Evolutionary conservation across 1,140 invertebrate species (phyloP), one percentile per base, ranked within the genome.

Genomic region (Homarus americanus): DNA sequence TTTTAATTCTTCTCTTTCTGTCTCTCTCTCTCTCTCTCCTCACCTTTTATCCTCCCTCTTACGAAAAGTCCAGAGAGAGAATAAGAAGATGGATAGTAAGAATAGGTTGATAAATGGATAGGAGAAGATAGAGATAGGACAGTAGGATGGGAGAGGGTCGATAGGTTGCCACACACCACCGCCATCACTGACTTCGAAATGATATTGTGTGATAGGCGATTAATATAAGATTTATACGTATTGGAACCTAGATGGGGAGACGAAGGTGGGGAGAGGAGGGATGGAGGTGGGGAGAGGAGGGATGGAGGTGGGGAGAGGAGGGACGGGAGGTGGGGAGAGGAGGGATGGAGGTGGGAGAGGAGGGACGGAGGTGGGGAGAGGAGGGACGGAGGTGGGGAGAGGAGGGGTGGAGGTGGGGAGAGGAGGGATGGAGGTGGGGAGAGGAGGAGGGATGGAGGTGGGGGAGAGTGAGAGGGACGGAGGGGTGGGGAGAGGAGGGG

Each of bases 211-310:
- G 89, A 91, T 91, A 53, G 89, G 36, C 89, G 89, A 91, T 91
- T 91, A 91, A 91, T 91, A 79, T 69, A 86, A 91, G 89, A 91
- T 91, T 91, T 91, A 91, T 91, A 80, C 89, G 63, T 91, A 91
- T 91, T 91, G 89, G 89, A 85, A 79, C 80, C 53, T 73, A 84
- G 89, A 91, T 85, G 89, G 82, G 73, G 75, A 66, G 40, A 63
- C 38, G 53, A 58, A 28, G 34, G 17, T 0, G 28, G 20, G 1
- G 53, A 17, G 73, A 69, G 32, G 72, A 15, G 17, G 49, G 53
- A 40, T 2, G 20, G 34, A 36, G 32, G 38, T 34, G 5, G 32
- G 49, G 38, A 41, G 75, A 17, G 53, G 24, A 34, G 41, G 38
- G 69, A 49, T 5, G 34, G 12, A 79, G 34, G 58, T 53, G 44